A percentile compares a stretch with the other conserved stretches of the same genome.
Conservation (phyloP, 92 coral and sea anemone genomes). For the Metridium senile region DNA sequence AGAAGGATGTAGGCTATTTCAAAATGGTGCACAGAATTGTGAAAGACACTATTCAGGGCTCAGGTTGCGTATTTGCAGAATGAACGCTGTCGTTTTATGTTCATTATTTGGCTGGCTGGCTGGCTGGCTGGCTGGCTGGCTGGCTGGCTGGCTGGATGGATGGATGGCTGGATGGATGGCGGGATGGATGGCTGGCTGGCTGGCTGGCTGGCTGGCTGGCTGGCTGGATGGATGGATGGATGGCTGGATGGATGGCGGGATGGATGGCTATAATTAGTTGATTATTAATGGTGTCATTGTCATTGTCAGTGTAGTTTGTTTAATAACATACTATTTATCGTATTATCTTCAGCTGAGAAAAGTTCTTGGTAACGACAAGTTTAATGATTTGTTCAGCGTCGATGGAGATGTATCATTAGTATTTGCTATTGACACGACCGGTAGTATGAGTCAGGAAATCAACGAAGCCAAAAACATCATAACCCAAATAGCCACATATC, state of each 20-base stretch:
- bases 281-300: no score
- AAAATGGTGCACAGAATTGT: no score
- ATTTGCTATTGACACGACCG: constrained; percentile 68
- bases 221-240: not conserved
- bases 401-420: constrained; percentile 62
- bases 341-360: constrained; percentile 19
- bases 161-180: not conserved
- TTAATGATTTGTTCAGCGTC: constrained; percentile 56
- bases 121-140: not conserved
- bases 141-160: not conserved
- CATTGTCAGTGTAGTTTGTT: no score
- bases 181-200: not conserved
- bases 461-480: constrained; percentile 58
- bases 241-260: not conserved
- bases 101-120: not conserved
- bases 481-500: constrained; percentile 54
- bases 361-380: constrained; percentile 34
- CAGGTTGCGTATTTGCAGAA: no score
- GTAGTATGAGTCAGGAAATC: constrained; percentile 62
- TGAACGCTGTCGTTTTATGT: no score
- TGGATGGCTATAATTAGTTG: not conserved
- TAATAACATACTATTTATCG: not conserved
- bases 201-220: not conserved
- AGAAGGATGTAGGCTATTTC: no score
- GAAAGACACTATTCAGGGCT: no score